Evolutionary conservation across 2,888 invertebrate genomes (phyloP).

Genomic region (Marronus borbonicus): DNA sequence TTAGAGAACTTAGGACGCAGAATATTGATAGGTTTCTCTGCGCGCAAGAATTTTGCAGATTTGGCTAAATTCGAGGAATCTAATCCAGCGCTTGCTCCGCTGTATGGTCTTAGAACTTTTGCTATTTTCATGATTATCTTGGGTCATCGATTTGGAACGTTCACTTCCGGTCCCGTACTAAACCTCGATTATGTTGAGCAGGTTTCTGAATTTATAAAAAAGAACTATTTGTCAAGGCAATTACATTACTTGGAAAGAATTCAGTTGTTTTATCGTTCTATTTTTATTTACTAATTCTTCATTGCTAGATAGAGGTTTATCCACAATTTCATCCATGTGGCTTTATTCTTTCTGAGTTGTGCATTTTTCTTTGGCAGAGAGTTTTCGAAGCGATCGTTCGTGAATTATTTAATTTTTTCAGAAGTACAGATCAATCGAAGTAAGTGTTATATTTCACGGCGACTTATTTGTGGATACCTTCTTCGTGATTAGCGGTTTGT

Average conservation of each 20-base stretch:
- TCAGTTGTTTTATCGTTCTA: no score
- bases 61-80: conserved; percentile 69
- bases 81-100: conserved; percentile 70
- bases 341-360: no score
- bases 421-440: conserved; percentile 68
- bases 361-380: no score
- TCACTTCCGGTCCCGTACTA: conserved; percentile 73
- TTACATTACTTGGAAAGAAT: no score
- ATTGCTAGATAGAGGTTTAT: no score
- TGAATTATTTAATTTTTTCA: conserved; percentile 56
- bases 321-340: no score
- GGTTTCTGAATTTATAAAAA: conserved; percentile 63
- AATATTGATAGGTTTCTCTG: conserved; percentile 64
- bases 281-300: no score
- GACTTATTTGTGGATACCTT: conserved; percentile 79
- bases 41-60: conserved; percentile 66
- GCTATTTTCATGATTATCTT: conserved; percentile 74
- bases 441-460: conserved; percentile 73
- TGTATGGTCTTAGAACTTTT: conserved; percentile 76
- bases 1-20: conserved; percentile 59
- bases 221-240: no score
- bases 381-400: not conserved
- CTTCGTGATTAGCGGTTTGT: conserved; percentile 76
- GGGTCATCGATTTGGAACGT: conserved; percentile 74
- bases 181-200: conserved; percentile 74